These are phyloP conservation scores for Cephus nigrinus DNA, from an alignment of 2,888 invertebrate genomes.

Conservation along the genomic window DNA sequence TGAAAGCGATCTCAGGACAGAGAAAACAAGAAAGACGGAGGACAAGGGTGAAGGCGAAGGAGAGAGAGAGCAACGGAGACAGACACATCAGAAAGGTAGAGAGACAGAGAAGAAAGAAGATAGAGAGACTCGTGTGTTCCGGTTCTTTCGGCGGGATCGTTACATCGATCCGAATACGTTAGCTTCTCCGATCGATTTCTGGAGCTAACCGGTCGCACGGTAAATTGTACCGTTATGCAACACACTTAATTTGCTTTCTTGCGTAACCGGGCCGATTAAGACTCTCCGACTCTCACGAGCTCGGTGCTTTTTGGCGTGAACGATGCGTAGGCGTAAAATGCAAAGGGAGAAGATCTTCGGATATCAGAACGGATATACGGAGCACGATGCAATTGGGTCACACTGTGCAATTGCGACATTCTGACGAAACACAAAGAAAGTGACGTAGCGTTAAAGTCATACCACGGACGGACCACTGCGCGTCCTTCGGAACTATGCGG, in stretches of 20 bases:
- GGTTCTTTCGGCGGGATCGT: not conserved
- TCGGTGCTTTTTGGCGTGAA: not conserved
- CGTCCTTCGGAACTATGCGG: not conserved
- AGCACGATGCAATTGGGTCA: not conserved
- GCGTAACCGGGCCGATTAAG: conserved; percentile 44
- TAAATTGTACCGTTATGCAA: conserved; percentile 24
- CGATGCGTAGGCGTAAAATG: not conserved
- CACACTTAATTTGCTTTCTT: conserved; percentile 36
- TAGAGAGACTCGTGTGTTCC: not conserved
- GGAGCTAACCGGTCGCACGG: conserved; percentile 1
- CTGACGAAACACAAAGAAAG: not conserved
- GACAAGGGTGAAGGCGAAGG: not conserved
- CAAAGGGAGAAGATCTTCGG: not conserved
- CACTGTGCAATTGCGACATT: not conserved
- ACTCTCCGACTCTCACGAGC: not conserved
- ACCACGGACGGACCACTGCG: not conserved
- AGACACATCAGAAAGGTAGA: no score
- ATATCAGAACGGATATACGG: not conserved
- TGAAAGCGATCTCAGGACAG: not conserved
- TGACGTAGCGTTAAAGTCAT: not conserved
- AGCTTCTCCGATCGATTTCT: not conserved
- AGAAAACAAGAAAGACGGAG: no score
- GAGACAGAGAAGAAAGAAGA: not conserved
- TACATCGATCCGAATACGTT: not conserved
- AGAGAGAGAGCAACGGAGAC: not conserved